Conservation (phyloP, 2,797 vertebrate species). For the Potorous gilbertii region DNA sequence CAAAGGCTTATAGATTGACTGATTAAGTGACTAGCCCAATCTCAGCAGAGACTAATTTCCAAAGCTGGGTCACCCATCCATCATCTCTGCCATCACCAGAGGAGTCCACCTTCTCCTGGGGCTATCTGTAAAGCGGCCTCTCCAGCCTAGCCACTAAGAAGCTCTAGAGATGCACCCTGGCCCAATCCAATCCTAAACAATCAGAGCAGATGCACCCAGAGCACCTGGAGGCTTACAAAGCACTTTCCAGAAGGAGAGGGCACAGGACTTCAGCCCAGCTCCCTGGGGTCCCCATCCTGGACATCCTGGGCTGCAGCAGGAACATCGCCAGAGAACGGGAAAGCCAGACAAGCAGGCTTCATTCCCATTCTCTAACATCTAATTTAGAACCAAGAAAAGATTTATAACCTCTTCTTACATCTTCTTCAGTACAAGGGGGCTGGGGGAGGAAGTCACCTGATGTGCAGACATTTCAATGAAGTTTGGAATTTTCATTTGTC, state of each 20-base stretch:
- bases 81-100: background rate
- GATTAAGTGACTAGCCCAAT: background rate
- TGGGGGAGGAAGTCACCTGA: conserved; percentile 23
- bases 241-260: background rate
- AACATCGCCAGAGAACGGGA: background rate
- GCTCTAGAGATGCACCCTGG: background rate
- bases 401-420: conserved; percentile 55
- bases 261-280: background rate
- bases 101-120: background rate
- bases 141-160: background rate
- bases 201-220: background rate
- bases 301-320: background rate
- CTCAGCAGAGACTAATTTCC: background rate
- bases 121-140: background rate
- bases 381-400: conserved; percentile 47
- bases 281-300: background rate
- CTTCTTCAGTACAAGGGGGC: background rate
- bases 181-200: background rate
- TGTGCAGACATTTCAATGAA: conserved; percentile 71
- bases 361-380: conserved; percentile 44
- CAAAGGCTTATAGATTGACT: background rate
- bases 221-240: background rate
- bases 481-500: conserved; percentile 72
- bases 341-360: conserved; percentile 47
- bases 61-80: background rate